Conservation (phyloP, 2,797 vertebrate genomes). For the Gila robusta region DNA sequence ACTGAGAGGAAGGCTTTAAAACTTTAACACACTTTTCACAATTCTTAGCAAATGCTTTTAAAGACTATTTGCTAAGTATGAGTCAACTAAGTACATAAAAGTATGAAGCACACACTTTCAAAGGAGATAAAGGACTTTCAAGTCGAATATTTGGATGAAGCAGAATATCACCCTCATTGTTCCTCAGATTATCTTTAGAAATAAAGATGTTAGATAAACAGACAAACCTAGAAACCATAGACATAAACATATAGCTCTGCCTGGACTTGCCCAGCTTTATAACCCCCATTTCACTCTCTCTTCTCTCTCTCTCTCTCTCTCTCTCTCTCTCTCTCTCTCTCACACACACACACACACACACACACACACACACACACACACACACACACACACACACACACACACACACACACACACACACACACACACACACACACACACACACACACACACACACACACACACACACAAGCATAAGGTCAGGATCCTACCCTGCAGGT, state of each 20-base stretch:
- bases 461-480: conserved; percentile 57
- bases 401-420: not conserved
- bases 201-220: conserved; percentile 16
- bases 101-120: conserved; percentile 1
- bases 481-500: conserved; percentile 57
- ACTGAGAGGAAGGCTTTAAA: not conserved
- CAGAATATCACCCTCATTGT: not conserved
- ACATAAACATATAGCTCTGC: conserved; percentile 29
- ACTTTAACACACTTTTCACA: conserved; percentile 1
- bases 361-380: not conserved
- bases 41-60: not conserved
- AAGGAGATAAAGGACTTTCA: not conserved
- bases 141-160: conserved; percentile 2
- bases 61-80: conserved; percentile 17
- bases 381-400: not conserved
- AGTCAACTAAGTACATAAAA: not conserved
- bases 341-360: conserved; percentile 35
- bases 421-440: not conserved
- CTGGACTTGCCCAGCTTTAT: conserved; percentile 17
- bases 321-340: too few relatives aligned
- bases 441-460: conserved; percentile 53
- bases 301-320: not conserved
- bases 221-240: conserved; percentile 4
- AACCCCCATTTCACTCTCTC: not conserved
- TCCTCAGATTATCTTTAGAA: not conserved